These are phyloP conservation scores for Holcopasites calliopsidis DNA, from an alignment of 1,140 invertebrate genomes.

Conservation along the genomic window DNA sequence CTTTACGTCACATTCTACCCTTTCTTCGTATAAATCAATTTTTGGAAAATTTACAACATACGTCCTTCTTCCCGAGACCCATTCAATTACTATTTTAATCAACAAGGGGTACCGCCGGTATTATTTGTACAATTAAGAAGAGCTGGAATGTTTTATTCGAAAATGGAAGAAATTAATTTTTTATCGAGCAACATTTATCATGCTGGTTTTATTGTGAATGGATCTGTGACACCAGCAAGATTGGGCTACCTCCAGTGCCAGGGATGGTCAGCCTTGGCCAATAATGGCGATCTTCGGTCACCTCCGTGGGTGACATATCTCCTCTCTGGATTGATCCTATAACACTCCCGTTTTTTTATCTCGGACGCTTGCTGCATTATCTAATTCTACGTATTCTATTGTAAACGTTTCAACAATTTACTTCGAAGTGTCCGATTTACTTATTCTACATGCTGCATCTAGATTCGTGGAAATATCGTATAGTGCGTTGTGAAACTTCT, in stretches of 20 bases:
- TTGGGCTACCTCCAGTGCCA: conserved; percentile 62
- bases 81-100: no score
- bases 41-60: no score
- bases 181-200: conserved; percentile 11
- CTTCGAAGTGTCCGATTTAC: no score
- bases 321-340: conserved; percentile 66
- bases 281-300: conserved; percentile 53
- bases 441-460: background rate
- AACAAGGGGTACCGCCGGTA: no score
- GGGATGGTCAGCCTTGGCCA: conserved; percentile 56
- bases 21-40: no score
- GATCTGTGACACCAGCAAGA: conserved; percentile 23
- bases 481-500: no score
- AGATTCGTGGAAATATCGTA: no score
- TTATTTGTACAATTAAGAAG: background rate
- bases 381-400: conserved; percentile 13
- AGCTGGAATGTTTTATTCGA: background rate
- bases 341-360: conserved; percentile 58
- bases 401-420: no score
- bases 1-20: no score
- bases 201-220: conserved; percentile 25
- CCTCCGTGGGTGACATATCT: conserved; percentile 64
- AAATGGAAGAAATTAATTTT: conserved; percentile 1
- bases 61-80: no score
- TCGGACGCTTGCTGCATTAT: conserved; percentile 21